A percentile compares a stretch with the other conserved stretches of the same genome.
These are phyloP conservation scores for Furcifer pardalis DNA, from an alignment of 2,797 vertebrate species.

Conservation along the genomic window DNA sequence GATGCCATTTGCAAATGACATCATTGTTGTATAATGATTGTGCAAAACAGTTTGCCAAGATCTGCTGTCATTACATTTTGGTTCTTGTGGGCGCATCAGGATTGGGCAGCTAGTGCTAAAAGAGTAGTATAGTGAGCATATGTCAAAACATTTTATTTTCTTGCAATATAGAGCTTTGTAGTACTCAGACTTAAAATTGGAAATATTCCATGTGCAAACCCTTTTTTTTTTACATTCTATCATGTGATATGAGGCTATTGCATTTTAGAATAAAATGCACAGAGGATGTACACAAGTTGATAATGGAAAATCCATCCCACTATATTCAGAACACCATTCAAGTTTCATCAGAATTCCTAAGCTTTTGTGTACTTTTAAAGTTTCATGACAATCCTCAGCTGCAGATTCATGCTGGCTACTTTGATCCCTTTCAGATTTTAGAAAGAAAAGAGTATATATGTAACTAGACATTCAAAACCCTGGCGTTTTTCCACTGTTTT, in stretches of 20 bases:
- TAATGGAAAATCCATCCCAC: not conserved
- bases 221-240: not conserved
- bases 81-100: not conserved
- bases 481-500: slow-evolving; percentile 49
- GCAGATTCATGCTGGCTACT: slow-evolving; percentile 42
- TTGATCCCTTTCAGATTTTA: slow-evolving; percentile 61
- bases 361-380: slow-evolving; percentile 1
- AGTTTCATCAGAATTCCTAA: not conserved
- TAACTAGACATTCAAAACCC: slow-evolving; percentile 60
- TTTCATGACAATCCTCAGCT: slow-evolving; percentile 44
- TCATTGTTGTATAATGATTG: not conserved
- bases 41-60: not conserved
- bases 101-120: not conserved
- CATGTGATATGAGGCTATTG: not conserved
- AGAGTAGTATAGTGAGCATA: not conserved
- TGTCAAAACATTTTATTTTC: slow-evolving; percentile 1
- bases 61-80: not conserved
- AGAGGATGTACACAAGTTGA: not conserved
- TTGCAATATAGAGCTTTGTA: not conserved
- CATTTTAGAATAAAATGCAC: not conserved
- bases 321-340: not conserved
- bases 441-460: slow-evolving; percentile 39
- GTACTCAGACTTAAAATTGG: not conserved
- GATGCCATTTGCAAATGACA: not conserved
- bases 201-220: not conserved